Conservation (phyloP, 2,888 invertebrate species). For the Acanthosepion lycidas region DNA sequence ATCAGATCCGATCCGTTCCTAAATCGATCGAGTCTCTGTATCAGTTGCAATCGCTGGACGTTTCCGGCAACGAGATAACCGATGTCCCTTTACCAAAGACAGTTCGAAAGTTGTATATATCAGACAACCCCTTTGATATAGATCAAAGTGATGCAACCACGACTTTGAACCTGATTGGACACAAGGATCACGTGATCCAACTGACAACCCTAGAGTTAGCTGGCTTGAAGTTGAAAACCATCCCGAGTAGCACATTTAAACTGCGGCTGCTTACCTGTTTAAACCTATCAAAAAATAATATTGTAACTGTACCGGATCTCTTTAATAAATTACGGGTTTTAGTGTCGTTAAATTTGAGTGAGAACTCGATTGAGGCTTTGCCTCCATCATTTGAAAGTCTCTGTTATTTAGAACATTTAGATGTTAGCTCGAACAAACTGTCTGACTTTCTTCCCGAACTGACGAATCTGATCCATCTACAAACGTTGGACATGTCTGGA, state of each 20-base stretch:
- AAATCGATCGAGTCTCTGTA: constrained; percentile 69
- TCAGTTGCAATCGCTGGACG: constrained; percentile 66
- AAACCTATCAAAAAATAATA: constrained; percentile 68
- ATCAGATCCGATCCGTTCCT: constrained; percentile 68
- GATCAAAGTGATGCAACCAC: constrained; percentile 62
- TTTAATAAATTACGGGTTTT: constrained; percentile 66
- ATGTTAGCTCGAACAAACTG: constrained; percentile 65
- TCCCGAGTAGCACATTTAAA: constrained; percentile 68
- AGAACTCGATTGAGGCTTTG: constrained; percentile 67
- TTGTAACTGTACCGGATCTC: constrained; percentile 64
- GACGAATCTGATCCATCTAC: constrained; percentile 63
- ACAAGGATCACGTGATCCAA: constrained; percentile 67
- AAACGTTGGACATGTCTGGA: constrained; percentile 66
- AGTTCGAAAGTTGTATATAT: constrained; percentile 62
- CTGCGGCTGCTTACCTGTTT: constrained; percentile 66
- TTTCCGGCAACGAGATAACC: constrained; percentile 67
- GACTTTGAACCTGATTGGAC: constrained; percentile 67
- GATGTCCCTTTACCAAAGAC: constrained; percentile 70
- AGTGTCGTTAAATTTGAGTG: constrained; percentile 63
- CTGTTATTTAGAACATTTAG: constrained; percentile 62
- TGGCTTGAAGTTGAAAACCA: constrained; percentile 67
- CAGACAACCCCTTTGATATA: constrained; percentile 69
- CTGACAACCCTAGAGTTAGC: constrained; percentile 67
- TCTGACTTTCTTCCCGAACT: constrained; percentile 62
- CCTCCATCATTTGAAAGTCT: constrained; percentile 68